phyloP scores from a whole-genome alignment of 2,113 vertebrate genomes.

The Apodemus sylvaticus region DNA sequence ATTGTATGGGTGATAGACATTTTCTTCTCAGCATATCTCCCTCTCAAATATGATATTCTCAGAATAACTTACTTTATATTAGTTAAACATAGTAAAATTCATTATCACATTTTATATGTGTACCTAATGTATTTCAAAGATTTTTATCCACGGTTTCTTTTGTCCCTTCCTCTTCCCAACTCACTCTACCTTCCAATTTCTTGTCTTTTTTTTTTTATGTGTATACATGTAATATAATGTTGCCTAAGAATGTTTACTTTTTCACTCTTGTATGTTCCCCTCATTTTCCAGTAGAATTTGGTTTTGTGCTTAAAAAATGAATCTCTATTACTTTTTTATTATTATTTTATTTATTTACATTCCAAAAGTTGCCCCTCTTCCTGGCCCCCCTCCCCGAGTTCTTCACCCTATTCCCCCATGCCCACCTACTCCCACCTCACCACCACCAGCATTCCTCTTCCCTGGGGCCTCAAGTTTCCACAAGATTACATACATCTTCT shows the following conservation, averaged over 20 bases:
- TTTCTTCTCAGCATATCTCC: not conserved
- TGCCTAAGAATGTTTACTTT: not conserved
- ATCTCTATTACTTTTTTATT: not conserved
- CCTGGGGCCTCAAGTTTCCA: too few relatives aligned
- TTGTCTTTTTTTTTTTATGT: not conserved
- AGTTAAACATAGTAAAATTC: not conserved
- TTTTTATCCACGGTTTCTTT: not conserved
- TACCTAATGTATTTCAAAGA: not conserved
- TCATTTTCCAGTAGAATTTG: not conserved
- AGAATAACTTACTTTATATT: not conserved
- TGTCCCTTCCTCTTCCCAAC: not conserved
- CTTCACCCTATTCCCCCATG: too few relatives aligned
- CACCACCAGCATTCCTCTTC: too few relatives aligned
- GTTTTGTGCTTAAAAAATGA: not conserved
- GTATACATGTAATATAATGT: not conserved
- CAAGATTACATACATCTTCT: too few relatives aligned
- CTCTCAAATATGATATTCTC: not conserved
- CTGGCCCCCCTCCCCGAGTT: too few relatives aligned
- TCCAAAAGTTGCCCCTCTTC: too few relatives aligned
- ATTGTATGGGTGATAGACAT: not conserved
- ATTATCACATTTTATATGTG: not conserved
- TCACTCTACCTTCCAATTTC: not conserved
- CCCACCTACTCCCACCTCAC: too few relatives aligned
- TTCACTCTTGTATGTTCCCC: not conserved
- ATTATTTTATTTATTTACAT: not conserved